Evolutionary conservation across 1,140 invertebrate genomes (phyloP), one percentile per base, ranked within the genome.

Genomic region (Caenorhabditis briggsae): DNA sequence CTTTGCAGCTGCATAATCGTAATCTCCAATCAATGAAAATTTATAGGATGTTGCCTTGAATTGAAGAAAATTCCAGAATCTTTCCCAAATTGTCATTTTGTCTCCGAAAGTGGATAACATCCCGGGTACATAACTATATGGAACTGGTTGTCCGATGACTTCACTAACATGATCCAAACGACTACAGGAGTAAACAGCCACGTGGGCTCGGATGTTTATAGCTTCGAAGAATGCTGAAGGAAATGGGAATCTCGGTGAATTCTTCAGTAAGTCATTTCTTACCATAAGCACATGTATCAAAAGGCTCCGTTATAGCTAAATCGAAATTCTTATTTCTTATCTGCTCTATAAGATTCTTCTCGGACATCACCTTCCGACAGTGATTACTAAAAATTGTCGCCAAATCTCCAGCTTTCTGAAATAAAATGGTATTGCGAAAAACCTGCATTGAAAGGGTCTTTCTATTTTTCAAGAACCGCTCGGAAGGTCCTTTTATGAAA

Each of bases 81-180:
- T 23, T 11, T 56, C 84, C n/a, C 46, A 43, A 12, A 86, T 50
- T 14, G 9, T 64, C 84, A 86, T 86, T 82, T 53, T 64, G 6
- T 86, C 84, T 23, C 58, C 58, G 25, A 23, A 55, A 23, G 33
- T 6, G 1, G 59, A 61, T 7, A 11, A 11, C 23, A 33, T 33
- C 12, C 46, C 48, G 18, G 84, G 84, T 53, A 86, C 70, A 82
- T 86, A 86, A 50, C 84, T 86, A 6, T 50, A 50, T 12, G 84
- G 18, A 16, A 43, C 12, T 9, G 84, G 84, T 82, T 82, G 59
- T 78, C 84, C 84, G 5, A 70, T 25, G 23, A 53, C 33, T 11
- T 82, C 65, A 48, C 33, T 58, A 16, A 86, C 70, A 56, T 70
- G 56, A 43, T 78, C 65, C 7, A 86, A 12, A 41, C 64, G 70